phyloP scores from a whole-genome alignment of 2,113 vertebrate genomes.

The Myotis yumanensis region DNA sequence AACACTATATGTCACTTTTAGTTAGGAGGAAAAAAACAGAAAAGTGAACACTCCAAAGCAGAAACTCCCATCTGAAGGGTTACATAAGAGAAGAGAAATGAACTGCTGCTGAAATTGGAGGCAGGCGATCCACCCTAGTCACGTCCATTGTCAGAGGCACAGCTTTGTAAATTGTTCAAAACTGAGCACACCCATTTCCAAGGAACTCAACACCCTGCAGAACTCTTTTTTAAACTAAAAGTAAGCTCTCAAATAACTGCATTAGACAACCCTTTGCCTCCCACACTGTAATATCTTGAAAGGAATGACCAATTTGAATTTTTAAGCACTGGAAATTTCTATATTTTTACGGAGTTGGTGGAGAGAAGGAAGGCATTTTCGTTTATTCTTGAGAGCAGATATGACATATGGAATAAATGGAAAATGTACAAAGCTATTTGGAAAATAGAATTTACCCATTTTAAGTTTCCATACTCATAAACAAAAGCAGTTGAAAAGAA shows the following conservation, averaged over 20 bases:
- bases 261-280: not conserved
- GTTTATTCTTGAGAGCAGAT: constrained; percentile 21
- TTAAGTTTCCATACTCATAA: constrained; percentile 44
- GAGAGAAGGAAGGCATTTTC: not conserved
- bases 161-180: not conserved
- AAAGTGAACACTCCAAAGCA: constrained; percentile 46
- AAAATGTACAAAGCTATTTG: constrained; percentile 41
- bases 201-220: not conserved
- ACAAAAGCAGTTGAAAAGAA: constrained; percentile 36
- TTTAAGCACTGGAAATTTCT: constrained; percentile 40
- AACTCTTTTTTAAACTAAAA: constrained; percentile 35
- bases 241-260: not conserved
- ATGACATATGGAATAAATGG: constrained; percentile 13
- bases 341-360: constrained; percentile 22
- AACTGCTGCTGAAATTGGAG: not conserved
- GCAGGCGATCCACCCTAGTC: not conserved
- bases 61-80: not conserved
- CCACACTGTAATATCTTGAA: not conserved
- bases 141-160: not conserved
- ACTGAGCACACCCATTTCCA: not conserved
- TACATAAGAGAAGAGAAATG: constrained; percentile 50
- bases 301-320: constrained; percentile 21
- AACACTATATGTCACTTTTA: not conserved
- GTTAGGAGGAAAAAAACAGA: not conserved
- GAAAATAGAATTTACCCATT: constrained; percentile 38